Percentiles rank a stretch among this genome's conserved stretches.
These are phyloP conservation scores for Polymixis lichenea DNA, from an alignment of 2,888 invertebrate species.

Conservation along the genomic window DNA sequence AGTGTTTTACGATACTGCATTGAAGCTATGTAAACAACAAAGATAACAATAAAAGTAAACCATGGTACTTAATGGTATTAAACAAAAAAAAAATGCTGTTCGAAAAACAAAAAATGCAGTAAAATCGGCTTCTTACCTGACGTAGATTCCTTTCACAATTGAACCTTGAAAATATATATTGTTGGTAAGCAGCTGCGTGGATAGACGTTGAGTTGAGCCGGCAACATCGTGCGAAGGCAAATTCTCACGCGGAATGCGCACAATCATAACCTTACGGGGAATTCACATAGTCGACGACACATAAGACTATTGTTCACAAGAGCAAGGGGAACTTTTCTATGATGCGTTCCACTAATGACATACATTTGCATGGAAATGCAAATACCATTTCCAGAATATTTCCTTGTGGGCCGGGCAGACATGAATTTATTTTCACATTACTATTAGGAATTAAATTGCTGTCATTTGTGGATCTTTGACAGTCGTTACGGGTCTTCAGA, in stretches of 20 bases:
- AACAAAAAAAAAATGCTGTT: conserved; percentile 8
- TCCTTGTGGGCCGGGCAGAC: not conserved
- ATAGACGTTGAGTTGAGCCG: conserved; percentile 68
- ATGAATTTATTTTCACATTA: not conserved
- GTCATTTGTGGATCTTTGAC: too few relatives aligned
- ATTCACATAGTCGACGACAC: conserved; percentile 65
- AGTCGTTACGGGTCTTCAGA: too few relatives aligned
- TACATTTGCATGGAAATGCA: conserved; percentile 44
- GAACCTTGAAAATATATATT: conserved; percentile 82
- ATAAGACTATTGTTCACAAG: conserved; percentile 62
- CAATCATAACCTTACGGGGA: conserved; percentile 78
- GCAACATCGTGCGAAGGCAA: conserved; percentile 75
- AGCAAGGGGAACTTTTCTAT: conserved; percentile 64
- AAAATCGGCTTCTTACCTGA: conserved; percentile 63
- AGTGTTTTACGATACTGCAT: conserved; percentile 22
- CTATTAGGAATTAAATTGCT: conserved; percentile 5
- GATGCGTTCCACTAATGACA: conserved; percentile 55
- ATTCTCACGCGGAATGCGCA: conserved; percentile 83
- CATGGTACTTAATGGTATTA: not conserved
- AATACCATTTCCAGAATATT: conserved; percentile 20
- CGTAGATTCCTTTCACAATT: conserved; percentile 81
- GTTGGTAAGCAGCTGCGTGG: conserved; percentile 78
- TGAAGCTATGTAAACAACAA: conserved; percentile 34
- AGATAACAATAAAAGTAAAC: conserved; percentile 10
- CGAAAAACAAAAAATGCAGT: conserved; percentile 42